phyloP scores from a whole-genome alignment of 2,888 invertebrate species.

The Stenurella melanura region DNA sequence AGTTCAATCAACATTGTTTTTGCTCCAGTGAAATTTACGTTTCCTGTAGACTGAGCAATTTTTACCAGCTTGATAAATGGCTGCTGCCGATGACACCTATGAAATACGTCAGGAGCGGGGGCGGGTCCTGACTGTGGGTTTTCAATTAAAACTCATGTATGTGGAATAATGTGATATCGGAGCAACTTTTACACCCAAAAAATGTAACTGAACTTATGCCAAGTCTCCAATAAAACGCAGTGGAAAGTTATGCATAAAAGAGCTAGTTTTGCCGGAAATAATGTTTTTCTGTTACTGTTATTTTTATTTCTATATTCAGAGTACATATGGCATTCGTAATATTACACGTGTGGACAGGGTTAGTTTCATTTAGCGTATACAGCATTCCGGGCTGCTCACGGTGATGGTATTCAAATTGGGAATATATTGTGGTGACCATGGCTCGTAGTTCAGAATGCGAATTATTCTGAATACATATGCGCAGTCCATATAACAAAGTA shows the following conservation, averaged over 20 bases:
- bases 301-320: slow-evolving; percentile 11
- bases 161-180: slow-evolving; percentile 73
- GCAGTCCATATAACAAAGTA: slow-evolving; percentile 40
- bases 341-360: neutral
- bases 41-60: slow-evolving; percentile 73
- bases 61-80: slow-evolving; percentile 73
- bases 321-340: slow-evolving; percentile 1
- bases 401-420: slow-evolving; percentile 54
- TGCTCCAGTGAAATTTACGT: slow-evolving; percentile 72
- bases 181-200: slow-evolving; percentile 57
- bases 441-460: slow-evolving; percentile 32
- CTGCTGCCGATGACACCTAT: slow-evolving; percentile 73
- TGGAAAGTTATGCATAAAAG: neutral
- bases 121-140: slow-evolving; percentile 66
- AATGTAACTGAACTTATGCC: slow-evolving; percentile 57
- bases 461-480: slow-evolving; percentile 29
- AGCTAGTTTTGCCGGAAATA: neutral
- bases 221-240: slow-evolving; percentile 34
- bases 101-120: slow-evolving; percentile 70
- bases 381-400: slow-evolving; percentile 49
- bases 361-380: slow-evolving; percentile 36
- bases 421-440: slow-evolving; percentile 36
- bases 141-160: slow-evolving; percentile 75
- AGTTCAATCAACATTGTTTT: slow-evolving; percentile 69
- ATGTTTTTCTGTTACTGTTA: neutral